Evolutionary conservation across 2,797 vertebrate species (phyloP).

Genomic region (Emydoidea blandingii): DNA sequence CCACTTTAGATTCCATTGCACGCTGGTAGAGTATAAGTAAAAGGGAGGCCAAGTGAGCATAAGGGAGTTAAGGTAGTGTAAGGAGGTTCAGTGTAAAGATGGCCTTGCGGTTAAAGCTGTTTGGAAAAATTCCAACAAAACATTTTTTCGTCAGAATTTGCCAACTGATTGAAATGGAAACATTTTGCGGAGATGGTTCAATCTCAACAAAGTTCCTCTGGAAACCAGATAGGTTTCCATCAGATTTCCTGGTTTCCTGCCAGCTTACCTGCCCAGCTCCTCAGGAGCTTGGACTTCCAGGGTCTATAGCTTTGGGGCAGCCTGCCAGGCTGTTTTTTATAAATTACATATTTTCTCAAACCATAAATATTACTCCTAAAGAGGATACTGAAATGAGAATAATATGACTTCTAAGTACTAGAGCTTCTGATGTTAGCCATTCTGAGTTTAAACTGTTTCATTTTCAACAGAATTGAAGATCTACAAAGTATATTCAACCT

Average conservation of each 20-base stretch:
- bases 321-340: constrained; percentile 34
- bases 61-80: not conserved
- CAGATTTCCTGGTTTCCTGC: constrained; percentile 4
- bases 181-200: not conserved
- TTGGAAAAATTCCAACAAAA: not conserved
- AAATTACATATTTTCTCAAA: constrained; percentile 52
- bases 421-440: constrained; percentile 42
- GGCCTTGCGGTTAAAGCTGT: not conserved
- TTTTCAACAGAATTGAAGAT: constrained; percentile 73
- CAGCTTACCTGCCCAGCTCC: not conserved
- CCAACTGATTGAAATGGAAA: constrained; percentile 10
- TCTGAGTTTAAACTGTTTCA: constrained; percentile 66
- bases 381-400: constrained; percentile 54
- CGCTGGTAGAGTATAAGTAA: not conserved
- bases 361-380: constrained; percentile 49
- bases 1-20: not conserved
- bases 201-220: not conserved
- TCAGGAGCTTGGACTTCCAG: not conserved
- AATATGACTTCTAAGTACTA: constrained; percentile 38
- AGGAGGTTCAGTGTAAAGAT: not conserved
- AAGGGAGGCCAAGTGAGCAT: not conserved
- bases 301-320: not conserved
- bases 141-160: constrained; percentile 26
- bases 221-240: not conserved
- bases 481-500: constrained; percentile 65